Evolutionary conservation across 2,888 invertebrate genomes (phyloP).

Genomic region (Papilio gigon): DNA sequence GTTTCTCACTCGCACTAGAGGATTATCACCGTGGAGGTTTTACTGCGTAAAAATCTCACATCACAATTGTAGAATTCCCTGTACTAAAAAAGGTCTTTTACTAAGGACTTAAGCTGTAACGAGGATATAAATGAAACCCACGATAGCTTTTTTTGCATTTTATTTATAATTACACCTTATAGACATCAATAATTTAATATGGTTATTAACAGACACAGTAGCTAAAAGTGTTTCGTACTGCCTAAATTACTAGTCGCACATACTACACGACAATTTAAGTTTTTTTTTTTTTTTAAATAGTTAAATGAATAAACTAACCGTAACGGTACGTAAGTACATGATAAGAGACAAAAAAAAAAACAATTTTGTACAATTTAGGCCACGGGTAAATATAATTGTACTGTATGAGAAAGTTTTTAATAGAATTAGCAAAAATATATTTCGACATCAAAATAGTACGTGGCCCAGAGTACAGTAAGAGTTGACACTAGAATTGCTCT

Average conservation of each 20-base stretch:
- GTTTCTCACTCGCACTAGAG: too few relatives aligned
- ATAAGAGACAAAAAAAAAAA: conserved; percentile 40
- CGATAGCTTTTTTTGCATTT: conserved; percentile 55
- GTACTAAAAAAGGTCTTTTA: too few relatives aligned
- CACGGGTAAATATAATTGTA: conserved; percentile 53
- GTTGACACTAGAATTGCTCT: neutral
- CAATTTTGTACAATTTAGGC: conserved; percentile 55
- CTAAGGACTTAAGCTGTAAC: too few relatives aligned
- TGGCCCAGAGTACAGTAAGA: neutral
- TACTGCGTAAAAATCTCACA: too few relatives aligned
- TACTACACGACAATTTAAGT: conserved; percentile 29
- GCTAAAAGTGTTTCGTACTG: conserved; percentile 31
- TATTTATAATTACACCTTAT: conserved; percentile 57
- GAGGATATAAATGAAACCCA: conserved; percentile 8
- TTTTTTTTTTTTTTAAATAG: conserved; percentile 21
- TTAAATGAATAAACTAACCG: conserved; percentile 25
- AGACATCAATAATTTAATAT: conserved; percentile 47
- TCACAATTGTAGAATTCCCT: too few relatives aligned
- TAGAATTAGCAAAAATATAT: conserved; percentile 35
- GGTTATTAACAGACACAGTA: conserved; percentile 36
- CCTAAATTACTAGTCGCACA: conserved; percentile 36
- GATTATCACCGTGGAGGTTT: too few relatives aligned
- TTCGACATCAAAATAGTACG: conserved; percentile 5
- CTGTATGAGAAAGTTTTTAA: neutral
- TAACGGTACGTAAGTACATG: conserved; percentile 32